Base-by-base conservation (phyloP, 2,797 vertebrate species). In the Nothura maculosa region DNA sequence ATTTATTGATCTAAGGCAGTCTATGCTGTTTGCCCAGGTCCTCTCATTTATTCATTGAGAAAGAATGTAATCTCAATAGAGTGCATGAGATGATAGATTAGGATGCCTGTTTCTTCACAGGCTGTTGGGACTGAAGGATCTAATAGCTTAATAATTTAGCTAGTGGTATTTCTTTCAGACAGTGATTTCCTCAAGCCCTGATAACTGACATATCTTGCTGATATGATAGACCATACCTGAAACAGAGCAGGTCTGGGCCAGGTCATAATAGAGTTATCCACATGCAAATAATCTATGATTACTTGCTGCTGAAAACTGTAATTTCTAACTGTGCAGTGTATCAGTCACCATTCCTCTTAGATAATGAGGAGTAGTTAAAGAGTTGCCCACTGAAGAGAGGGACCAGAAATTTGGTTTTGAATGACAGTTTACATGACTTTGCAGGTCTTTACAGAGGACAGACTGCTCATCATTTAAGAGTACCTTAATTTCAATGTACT, bases 401-500 rank as follows among this genome's bases (percentile, higher is more conserved):
- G 6, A 50, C 1, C 3, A 78, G 13, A 45, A n/a, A 90, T 48
- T 9, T 5, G 21, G 7, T 45, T 72, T 48, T 32, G 19, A 45
- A 18, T 64, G 67, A 50, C 10, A 40, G 62, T 1, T 1, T 19
- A 42, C 25, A 34, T 1, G 4, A 36, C 64, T 79, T 52, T 36
- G 58, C 4, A 75, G 13, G 63, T 22, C 22, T 24, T 61, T 2
- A 3, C 45, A 89, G 68, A 88, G 43, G 9, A 77, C 0, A 7
- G 52, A 72, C 6, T 8, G 3, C 47, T 27, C 24, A 40, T 85
- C 78, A 79, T 57, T 79, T 30, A 66, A 84, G 7, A 70, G 21
- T 98, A 99, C 99, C 99, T 99, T 99, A 92, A 99, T 98, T 93
- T 99, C 97, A 69, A 99, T 98, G 96, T 99, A 98, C 80, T 97